A percentile compares a stretch with the other conserved stretches of the same genome.
Conservation (phyloP, 1,140 invertebrate genomes). For the Megalonaias nervosa region DNA sequence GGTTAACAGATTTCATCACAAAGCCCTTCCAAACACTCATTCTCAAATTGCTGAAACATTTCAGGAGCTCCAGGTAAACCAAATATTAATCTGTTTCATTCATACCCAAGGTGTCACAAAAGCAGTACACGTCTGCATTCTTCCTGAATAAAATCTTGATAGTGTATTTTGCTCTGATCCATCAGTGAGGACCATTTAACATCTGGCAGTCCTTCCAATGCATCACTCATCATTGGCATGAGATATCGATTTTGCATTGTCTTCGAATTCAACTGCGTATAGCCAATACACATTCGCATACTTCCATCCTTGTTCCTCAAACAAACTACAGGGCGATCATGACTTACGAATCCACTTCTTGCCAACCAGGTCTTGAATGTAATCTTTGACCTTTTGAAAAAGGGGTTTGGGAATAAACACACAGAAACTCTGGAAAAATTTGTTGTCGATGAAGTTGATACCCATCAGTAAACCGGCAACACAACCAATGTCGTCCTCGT, state of each 20-base stretch:
- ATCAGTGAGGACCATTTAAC: conserved; percentile 22
- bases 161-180: conserved; percentile 29
- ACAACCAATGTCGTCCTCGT: conserved; percentile 22
- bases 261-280: conserved; percentile 16
- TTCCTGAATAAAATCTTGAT: conserved; percentile 18
- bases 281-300: conserved; percentile 10
- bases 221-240: conserved; percentile 29
- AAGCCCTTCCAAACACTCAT: conserved; percentile 21
- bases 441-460: conserved; percentile 10
- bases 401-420: conserved; percentile 5
- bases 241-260: conserved; percentile 7
- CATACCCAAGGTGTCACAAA: conserved; percentile 35
- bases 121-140: conserved; percentile 2
- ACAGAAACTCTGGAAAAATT: conserved; percentile 1
- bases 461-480: conserved; percentile 10
- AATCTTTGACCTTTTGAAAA: conserved; percentile 17
- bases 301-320: conserved; percentile 36
- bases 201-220: conserved; percentile 19
- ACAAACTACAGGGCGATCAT: conserved; percentile 14
- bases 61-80: conserved; percentile 40
- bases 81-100: conserved; percentile 40
- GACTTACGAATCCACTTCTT: conserved; percentile 1
- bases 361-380: conserved; percentile 7
- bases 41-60: conserved; percentile 41
- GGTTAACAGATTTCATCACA: conserved; percentile 28